These are phyloP conservation scores for Psittacula echo DNA, from an alignment of 2,797 vertebrate species.

Conservation along the genomic window DNA sequence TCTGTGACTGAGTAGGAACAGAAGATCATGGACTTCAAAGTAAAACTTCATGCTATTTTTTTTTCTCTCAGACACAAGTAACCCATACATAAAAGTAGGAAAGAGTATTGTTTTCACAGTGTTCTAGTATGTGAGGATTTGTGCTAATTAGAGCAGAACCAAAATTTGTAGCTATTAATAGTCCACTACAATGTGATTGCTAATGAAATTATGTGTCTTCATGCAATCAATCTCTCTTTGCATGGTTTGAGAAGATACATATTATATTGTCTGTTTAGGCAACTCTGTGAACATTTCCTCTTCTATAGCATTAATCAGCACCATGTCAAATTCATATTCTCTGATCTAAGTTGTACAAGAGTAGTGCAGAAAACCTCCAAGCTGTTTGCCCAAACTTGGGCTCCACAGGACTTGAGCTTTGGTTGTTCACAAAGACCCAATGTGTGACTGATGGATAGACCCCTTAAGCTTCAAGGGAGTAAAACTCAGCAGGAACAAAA, in stretches of 20 bases:
- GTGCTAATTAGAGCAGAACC: neutral
- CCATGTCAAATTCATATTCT: neutral
- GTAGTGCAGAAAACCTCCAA: neutral
- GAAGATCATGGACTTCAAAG: neutral
- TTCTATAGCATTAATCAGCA: neutral
- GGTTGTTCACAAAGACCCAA: neutral
- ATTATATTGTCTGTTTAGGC: neutral
- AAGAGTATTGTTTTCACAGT: neutral
- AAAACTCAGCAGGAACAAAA: neutral
- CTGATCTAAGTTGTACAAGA: neutral
- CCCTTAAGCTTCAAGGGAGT: neutral
- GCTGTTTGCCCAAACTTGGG: neutral
- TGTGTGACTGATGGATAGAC: neutral
- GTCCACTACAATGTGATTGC: neutral
- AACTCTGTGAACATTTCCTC: neutral
- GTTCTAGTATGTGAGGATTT: neutral
- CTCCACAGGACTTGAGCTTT: neutral
- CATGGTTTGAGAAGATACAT: neutral
- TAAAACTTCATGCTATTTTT: neutral
- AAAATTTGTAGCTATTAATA: neutral
- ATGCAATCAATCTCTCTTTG: neutral
- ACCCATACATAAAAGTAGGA: neutral
- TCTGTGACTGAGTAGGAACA: neutral
- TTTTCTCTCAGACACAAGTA: neutral
- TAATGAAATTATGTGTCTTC: neutral